phyloP scores from a whole-genome alignment of 1,140 invertebrate genomes.

The Drosophila nigromelanica region DNA sequence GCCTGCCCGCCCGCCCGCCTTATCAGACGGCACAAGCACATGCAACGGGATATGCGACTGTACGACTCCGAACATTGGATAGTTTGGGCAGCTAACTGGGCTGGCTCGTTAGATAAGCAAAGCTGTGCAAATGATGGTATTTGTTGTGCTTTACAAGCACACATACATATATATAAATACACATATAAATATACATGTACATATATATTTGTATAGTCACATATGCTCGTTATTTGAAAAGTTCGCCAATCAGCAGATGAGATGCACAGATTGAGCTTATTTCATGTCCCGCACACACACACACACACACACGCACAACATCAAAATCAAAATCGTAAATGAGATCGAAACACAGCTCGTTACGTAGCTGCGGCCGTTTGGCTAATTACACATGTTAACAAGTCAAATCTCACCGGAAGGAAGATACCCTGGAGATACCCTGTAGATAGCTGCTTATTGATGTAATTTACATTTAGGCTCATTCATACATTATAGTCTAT shows the following conservation, averaged over 20 bases:
- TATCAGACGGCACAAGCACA: conserved; percentile 23
- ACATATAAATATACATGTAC: not conserved
- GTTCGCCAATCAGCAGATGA: conserved; percentile 22
- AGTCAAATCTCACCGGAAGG: not conserved
- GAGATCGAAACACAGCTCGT: conserved; percentile 39
- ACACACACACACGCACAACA: conserved; percentile 15
- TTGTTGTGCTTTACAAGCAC: conserved; percentile 3
- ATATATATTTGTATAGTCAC: conserved; percentile 9
- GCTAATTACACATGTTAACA: conserved; percentile 43
- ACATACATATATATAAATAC: not conserved
- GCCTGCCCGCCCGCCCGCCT: conserved; percentile 1
- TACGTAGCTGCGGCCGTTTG: conserved; percentile 30
- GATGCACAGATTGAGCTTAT: conserved; percentile 14
- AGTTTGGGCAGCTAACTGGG: conserved; percentile 5
- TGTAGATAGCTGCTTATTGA: not conserved
- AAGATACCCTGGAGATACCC: not conserved
- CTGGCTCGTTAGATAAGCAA: conserved; percentile 39
- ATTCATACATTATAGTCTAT: too few species aligned
- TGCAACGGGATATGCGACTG: conserved; percentile 18
- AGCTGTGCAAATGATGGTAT: conserved; percentile 35
- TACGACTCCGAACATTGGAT: not conserved
- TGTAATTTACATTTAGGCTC: too few species aligned
- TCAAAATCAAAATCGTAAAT: conserved; percentile 41
- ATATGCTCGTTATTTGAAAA: conserved; percentile 26
- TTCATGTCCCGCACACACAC: conserved; percentile 2